phyloP scores from a whole-genome alignment of 2,797 vertebrate genomes.

The Poecile montanus region DNA sequence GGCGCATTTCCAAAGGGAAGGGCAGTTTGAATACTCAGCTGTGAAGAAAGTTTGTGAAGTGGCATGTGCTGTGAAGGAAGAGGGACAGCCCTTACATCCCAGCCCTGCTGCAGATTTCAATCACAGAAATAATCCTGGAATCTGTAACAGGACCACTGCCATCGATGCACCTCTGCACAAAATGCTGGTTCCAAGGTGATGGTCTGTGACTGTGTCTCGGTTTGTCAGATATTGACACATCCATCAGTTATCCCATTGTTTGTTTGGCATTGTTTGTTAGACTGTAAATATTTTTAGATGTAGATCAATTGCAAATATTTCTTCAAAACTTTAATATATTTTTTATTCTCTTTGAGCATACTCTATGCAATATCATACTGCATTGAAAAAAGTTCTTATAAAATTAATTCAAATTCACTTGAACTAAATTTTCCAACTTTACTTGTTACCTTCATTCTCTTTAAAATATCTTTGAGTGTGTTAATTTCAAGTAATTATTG shows the following conservation, averaged over 20 bases:
- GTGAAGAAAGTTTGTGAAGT: not conserved
- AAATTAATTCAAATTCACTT: not conserved
- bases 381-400: not conserved
- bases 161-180: accelerated
- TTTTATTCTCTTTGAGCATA: not conserved
- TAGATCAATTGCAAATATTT: not conserved
- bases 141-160: not conserved
- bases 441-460: not conserved
- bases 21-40: not conserved
- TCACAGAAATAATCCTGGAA: not conserved
- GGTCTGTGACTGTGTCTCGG: not conserved
- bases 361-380: not conserved
- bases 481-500: not conserved
- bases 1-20: not conserved
- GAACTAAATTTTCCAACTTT: not conserved
- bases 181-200: not conserved
- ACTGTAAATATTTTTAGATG: not conserved
- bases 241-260: not conserved
- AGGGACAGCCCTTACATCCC: not conserved
- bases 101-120: not conserved
- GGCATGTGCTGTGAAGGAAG: not conserved
- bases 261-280: not conserved
- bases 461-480: not conserved
- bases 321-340: not conserved
- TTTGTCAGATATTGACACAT: not conserved